Percentiles rank a stretch among this genome's conserved stretches.
Evolutionary conservation across 2,797 vertebrate species (phyloP).

Genomic region (Prunella strophiata): DNA sequence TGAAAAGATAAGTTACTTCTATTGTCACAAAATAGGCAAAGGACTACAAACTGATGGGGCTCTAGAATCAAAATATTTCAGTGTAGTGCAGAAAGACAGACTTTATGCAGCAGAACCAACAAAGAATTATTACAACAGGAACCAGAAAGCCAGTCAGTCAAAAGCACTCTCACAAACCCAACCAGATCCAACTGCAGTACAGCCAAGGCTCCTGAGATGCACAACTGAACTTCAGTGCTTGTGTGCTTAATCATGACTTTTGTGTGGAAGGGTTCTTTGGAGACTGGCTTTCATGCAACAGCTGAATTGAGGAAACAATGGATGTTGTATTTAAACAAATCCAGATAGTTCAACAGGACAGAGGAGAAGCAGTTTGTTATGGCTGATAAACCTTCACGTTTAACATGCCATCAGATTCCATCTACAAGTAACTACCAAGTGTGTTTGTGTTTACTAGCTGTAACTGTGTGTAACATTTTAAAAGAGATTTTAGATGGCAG

Average conservation of each 20-base stretch:
- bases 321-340: conserved; percentile 52
- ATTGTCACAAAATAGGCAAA: background rate
- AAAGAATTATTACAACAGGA: fast-evolving
- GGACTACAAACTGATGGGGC: background rate
- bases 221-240: background rate
- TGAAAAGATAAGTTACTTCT: background rate
- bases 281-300: conserved; percentile 10
- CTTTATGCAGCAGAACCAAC: background rate
- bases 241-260: background rate
- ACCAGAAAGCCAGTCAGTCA: background rate
- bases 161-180: background rate
- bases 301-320: conserved; percentile 50
- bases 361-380: conserved; percentile 29
- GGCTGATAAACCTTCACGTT: conserved; percentile 40
- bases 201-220: background rate
- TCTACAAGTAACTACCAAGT: conserved; percentile 34
- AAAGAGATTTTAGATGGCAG: background rate
- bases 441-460: background rate
- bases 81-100: background rate
- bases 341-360: conserved; percentile 15
- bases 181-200: background rate
- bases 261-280: background rate
- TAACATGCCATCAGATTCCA: conserved; percentile 32
- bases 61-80: background rate
- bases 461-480: background rate